A percentile compares a stretch with the other conserved stretches of the same genome.
Evolutionary conservation across 2,888 invertebrate genomes (phyloP).

Genomic region (Nematopogon swammerdamellus): DNA sequence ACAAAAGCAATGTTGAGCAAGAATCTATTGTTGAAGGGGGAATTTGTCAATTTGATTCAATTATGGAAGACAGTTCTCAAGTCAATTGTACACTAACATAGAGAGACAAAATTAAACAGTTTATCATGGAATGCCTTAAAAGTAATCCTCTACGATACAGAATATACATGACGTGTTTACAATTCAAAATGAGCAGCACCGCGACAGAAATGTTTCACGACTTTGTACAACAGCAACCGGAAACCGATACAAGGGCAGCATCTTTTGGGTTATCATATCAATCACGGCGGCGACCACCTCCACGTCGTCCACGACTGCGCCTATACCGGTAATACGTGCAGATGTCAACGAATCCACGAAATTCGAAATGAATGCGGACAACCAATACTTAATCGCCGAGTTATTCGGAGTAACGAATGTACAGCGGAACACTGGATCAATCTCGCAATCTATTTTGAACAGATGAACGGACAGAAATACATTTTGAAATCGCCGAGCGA

Average conservation of each 20-base stretch:
- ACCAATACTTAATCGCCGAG: slow-evolving; percentile 1
- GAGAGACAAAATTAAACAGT: slow-evolving; percentile 6
- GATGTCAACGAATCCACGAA: slow-evolving; percentile 8
- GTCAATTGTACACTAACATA: slow-evolving; percentile 12
- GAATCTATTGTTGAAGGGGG: background rate
- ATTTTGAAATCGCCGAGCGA: slow-evolving; percentile 1
- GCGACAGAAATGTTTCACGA: slow-evolving; percentile 12
- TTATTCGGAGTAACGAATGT: slow-evolving; percentile 1
- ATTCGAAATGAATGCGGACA: slow-evolving; percentile 5
- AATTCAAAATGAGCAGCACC: slow-evolving; percentile 14
- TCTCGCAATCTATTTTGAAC: slow-evolving; percentile 2
- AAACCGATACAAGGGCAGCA: background rate
- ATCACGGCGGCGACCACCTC: slow-evolving; percentile 12
- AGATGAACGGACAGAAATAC: slow-evolving; percentile 2
- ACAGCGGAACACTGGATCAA: background rate
- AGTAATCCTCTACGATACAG: slow-evolving; percentile 14
- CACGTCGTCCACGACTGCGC: slow-evolving; percentile 16
- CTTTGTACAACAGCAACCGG: slow-evolving; percentile 10
- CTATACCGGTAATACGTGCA: slow-evolving; percentile 11
- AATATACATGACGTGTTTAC: slow-evolving; percentile 15
- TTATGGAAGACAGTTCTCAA: slow-evolving; percentile 10
- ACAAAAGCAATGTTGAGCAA: too few relatives aligned
- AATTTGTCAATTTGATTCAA: slow-evolving; percentile 7
- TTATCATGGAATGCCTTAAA: slow-evolving; percentile 15
- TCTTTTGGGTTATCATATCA: slow-evolving; percentile 3